Conservation (phyloP, 92 coral and sea anemone genomes). For the Chrysogorgia sp. region DNA sequence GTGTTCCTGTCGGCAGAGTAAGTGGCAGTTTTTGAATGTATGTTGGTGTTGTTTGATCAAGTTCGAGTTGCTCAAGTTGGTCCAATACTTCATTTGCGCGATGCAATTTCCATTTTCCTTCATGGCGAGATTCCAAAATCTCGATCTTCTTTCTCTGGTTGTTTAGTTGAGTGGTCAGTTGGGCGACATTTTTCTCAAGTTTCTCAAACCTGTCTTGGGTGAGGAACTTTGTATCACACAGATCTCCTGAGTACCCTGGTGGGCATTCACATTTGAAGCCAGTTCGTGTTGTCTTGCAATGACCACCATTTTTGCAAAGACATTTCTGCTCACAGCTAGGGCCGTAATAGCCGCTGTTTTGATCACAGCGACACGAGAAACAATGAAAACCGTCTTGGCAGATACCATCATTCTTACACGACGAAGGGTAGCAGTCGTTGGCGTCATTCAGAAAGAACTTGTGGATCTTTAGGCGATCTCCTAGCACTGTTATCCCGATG, state of each 20-base stretch:
- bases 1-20: slow-evolving; percentile 57
- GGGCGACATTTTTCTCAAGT: slow-evolving; percentile 20
- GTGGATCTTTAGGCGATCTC: slow-evolving; percentile 69
- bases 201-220: slow-evolving; percentile 10
- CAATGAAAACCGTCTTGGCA: slow-evolving; percentile 70
- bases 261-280: slow-evolving; percentile 51
- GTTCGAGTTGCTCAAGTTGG: slow-evolving; percentile 44
- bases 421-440: slow-evolving; percentile 56
- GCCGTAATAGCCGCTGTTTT: slow-evolving; percentile 40
- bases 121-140: neutral
- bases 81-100: slow-evolving; percentile 56
- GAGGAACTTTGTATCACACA: slow-evolving; percentile 36
- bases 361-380: slow-evolving; percentile 54
- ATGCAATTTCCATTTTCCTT: slow-evolving; percentile 46
- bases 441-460: slow-evolving; percentile 56
- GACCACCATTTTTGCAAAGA: slow-evolving; percentile 46
- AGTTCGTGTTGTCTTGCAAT: slow-evolving; percentile 22
- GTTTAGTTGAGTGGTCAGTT: slow-evolving; percentile 18
- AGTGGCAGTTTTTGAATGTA: slow-evolving; percentile 66
- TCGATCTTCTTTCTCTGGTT: slow-evolving; percentile 5
- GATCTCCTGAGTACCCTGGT: slow-evolving; percentile 35
- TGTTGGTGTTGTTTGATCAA: slow-evolving; percentile 63
- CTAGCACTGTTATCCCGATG: slow-evolving; percentile 56
- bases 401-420: slow-evolving; percentile 58
- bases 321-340: slow-evolving; percentile 43